Conservation (phyloP, 2,113 vertebrate species). For the Terrapene triunguis region DNA sequence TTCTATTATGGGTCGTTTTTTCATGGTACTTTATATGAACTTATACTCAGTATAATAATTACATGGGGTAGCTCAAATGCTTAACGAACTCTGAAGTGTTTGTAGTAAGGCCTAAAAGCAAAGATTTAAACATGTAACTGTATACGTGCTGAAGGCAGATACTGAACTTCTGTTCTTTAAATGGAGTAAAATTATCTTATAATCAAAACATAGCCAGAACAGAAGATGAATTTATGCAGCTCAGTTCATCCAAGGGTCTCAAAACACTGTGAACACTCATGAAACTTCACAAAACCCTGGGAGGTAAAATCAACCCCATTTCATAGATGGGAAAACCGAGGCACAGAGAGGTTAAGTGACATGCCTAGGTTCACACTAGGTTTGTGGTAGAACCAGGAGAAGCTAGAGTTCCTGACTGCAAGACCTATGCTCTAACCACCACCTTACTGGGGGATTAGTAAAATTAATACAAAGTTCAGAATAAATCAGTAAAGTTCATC, state of each 20-base stretch:
- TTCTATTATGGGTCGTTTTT: not conserved
- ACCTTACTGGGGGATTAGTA: slow-evolving; percentile 10
- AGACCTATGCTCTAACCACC: not conserved
- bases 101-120: slow-evolving; percentile 1
- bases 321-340: not conserved
- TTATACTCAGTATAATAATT: not conserved
- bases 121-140: not conserved
- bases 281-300: not conserved
- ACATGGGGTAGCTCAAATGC: fast-evolving
- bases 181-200: fast-evolving
- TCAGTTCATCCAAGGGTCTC: not conserved
- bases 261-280: fast-evolving
- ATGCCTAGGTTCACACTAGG: not conserved
- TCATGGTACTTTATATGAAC: not conserved
- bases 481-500: slow-evolving; percentile 39
- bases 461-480: not conserved
- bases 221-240: fast-evolving
- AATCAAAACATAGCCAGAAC: not conserved
- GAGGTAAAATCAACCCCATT: not conserved
- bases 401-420: not conserved
- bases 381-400: not conserved
- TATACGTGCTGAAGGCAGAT: not conserved
- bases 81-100: not conserved
- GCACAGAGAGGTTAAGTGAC: not conserved
- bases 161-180: not conserved